These are phyloP conservation scores for Helarctos malayanus DNA, from an alignment of 2,797 vertebrate species.

Conservation along the genomic window DNA sequence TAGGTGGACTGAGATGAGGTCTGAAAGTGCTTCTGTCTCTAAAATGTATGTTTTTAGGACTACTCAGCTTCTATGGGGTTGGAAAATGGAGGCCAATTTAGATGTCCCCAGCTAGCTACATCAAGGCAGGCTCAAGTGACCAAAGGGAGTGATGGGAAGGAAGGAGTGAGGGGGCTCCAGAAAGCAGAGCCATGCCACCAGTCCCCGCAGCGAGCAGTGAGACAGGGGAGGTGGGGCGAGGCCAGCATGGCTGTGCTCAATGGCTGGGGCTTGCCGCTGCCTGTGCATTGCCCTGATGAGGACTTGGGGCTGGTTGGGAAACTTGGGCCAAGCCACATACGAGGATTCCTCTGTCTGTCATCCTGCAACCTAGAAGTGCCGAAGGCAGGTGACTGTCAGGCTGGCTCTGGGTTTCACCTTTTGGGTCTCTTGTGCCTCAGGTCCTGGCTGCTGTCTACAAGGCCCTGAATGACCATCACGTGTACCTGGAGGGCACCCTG, in stretches of 20 bases:
- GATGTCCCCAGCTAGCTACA: not conserved
- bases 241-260: not conserved
- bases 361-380: not conserved
- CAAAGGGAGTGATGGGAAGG: not conserved
- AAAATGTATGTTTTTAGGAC: not conserved
- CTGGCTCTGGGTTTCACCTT: not conserved
- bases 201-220: not conserved
- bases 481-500: constrained; percentile 98
- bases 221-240: not conserved
- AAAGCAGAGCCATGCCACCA: not conserved
- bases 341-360: not conserved
- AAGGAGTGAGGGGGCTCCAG: not conserved
- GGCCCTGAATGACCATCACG: constrained; percentile 96
- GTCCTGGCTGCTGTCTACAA: constrained; percentile 98
- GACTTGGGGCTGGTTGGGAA: not conserved
- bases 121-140: not conserved
- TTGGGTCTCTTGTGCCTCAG: constrained; percentile 85
- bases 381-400: not conserved
- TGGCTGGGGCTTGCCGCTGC: not conserved
- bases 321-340: not conserved
- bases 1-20: not conserved
- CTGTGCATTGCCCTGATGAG: not conserved
- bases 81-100: not conserved
- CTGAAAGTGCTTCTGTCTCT: constrained; percentile 11
- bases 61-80: not conserved